Base-by-base conservation (phyloP, 2,888 invertebrate species). In the Oscheius sp. region DNA sequence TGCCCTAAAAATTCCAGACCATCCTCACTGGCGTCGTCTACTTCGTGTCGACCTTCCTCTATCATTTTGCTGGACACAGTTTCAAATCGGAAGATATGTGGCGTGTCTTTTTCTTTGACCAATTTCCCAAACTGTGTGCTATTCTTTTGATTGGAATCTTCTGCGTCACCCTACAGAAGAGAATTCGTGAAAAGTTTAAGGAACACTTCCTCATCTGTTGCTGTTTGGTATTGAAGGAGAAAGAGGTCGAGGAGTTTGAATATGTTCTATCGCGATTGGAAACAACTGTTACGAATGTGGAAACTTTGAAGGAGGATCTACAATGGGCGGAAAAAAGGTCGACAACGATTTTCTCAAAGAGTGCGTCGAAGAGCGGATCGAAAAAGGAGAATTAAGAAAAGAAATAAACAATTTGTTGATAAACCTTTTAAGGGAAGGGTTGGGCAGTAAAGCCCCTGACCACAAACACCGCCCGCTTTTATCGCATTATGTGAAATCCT, bases 111-210 rank as follows among this genome's bases (percentile, higher is more conserved):
- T 59, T 59, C 17, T 59, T 59, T 32, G 59, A 59, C 44, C 59
- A 59, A 41, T 59, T 59, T 28, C 59, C 59, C 24, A 59, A 59
- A 28, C 28, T 59, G 24, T 59, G 59, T 20, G 59, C 59, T 1
- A 59, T 59, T 44, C 59, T 59, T 2, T 45, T 59, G n/a, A 59
- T 59, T 26, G 59, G 59, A 59, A 59, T 59, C 2, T 59, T 59
- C 44, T 44, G 44, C 3, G 59, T 59, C 2, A 59, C 59, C 5
- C 44, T 59, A 5, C 59, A 59, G 44, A 59, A 59, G n/a, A 20
- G 59, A 1, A 59, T 59, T 26, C 59, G 59, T 2, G 59, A 59
- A 20, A 59, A 41, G 41, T 59, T 59, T 6, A 59, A 59, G 20
- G 44, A 44, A 26, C 59, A 59, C 20, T 59, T 59, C 59, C 22